phyloP scores from a whole-genome alignment of 2,888 invertebrate species.

The Caenorhabditis becei region DNA sequence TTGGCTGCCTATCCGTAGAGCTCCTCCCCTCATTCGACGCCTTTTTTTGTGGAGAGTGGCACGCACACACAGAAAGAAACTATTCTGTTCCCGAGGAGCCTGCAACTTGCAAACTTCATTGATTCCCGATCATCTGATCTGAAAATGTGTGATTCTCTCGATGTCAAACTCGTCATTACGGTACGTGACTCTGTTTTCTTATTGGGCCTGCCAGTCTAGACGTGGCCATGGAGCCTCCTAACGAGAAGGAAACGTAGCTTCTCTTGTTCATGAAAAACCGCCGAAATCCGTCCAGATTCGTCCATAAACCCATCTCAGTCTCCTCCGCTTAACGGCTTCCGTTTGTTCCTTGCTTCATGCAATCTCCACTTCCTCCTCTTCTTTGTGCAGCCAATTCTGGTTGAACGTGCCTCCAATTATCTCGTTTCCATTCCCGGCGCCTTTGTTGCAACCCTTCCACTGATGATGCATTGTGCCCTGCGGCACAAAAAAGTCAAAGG shows the following conservation, averaged over 20 bases:
- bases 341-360: background rate
- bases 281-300: background rate
- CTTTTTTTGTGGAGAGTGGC: constrained; percentile 42
- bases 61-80: constrained; percentile 45
- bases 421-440: constrained; percentile 16
- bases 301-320: background rate
- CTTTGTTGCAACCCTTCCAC: constrained; percentile 16
- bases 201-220: background rate
- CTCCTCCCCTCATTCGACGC: constrained; percentile 56
- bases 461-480: constrained; percentile 30
- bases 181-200: constrained; percentile 15
- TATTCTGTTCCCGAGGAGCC: constrained; percentile 5
- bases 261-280: background rate
- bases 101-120: background rate
- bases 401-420: constrained; percentile 29
- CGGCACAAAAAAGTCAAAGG: constrained; percentile 45
- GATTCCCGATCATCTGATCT: constrained; percentile 4
- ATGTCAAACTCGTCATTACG: constrained; percentile 52
- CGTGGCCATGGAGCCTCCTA: background rate
- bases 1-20: constrained; percentile 42
- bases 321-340: constrained; percentile 5
- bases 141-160: constrained; percentile 49
- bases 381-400: constrained; percentile 8
- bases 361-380: constrained; percentile 9
- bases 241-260: background rate